A percentile compares a stretch with the other conserved stretches of the same genome.
Conservation (phyloP, 2,888 invertebrate species). For the Apodemia hepburni region DNA sequence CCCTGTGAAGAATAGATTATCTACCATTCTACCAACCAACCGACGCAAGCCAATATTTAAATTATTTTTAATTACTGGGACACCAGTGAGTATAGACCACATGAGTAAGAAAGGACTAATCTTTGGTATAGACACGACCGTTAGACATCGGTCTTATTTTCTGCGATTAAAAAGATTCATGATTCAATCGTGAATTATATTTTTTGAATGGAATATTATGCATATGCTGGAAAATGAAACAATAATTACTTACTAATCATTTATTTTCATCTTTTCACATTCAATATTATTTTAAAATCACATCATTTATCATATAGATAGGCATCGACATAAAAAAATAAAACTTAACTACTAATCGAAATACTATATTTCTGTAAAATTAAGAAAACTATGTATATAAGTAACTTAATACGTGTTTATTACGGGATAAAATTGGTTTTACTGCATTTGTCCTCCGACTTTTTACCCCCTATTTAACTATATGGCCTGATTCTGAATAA, state of each 20-base stretch:
- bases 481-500: background rate
- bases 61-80: too few relatives aligned
- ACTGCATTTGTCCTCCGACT: background rate
- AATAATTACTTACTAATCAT: background rate
- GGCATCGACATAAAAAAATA: too few relatives aligned
- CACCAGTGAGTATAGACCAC: too few relatives aligned
- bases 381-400: background rate
- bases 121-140: too few relatives aligned
- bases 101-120: too few relatives aligned
- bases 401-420: background rate
- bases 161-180: too few relatives aligned
- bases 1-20: too few relatives aligned
- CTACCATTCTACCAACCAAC: too few relatives aligned
- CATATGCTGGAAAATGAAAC: background rate
- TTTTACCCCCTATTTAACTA: background rate
- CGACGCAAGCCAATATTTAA: too few relatives aligned
- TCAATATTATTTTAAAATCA: slow-evolving; percentile 8
- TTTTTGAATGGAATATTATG: too few relatives aligned
- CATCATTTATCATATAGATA: background rate
- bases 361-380: slow-evolving; percentile 9
- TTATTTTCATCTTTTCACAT: background rate
- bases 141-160: too few relatives aligned
- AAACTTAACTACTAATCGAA: slow-evolving; percentile 7
- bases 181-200: too few relatives aligned
- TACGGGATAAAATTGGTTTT: background rate